phyloP scores from a whole-genome alignment of 1,140 invertebrate genomes.

The Aphidius gifuensis region DNA sequence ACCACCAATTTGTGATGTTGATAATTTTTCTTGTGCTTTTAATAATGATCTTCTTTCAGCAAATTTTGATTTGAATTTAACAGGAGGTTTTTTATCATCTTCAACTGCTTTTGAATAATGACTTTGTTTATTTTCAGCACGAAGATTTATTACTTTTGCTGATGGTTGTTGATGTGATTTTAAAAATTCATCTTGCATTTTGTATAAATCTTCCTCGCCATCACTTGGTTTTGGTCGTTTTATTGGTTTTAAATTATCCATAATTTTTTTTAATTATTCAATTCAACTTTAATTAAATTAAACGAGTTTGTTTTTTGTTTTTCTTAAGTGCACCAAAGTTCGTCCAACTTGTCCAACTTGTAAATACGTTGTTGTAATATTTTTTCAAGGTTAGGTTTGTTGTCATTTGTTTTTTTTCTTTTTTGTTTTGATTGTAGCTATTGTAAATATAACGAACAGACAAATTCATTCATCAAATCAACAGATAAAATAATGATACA shows the following conservation, averaged over 20 bases:
- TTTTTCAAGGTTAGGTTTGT: too few species aligned
- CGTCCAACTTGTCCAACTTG: too few species aligned
- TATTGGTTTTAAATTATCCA: slow-evolving; percentile 21
- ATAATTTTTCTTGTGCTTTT: slow-evolving; percentile 26
- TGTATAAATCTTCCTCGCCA: slow-evolving; percentile 66
- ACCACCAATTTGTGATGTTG: slow-evolving; percentile 31
- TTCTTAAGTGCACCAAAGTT: too few species aligned
- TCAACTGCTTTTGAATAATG: not conserved
- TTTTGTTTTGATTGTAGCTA: too few species aligned
- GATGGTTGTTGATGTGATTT: slow-evolving; percentile 55
- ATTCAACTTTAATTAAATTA: not conserved
- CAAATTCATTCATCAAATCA: too few species aligned
- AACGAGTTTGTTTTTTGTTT: too few species aligned
- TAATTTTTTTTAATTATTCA: slow-evolving; percentile 5
- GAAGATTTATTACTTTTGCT: slow-evolving; percentile 59
- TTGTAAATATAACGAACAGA: too few species aligned
- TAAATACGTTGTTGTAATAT: too few species aligned
- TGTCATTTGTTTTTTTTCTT: too few species aligned
- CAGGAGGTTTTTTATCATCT: not conserved
- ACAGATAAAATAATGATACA: too few species aligned
- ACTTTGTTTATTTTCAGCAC: not conserved
- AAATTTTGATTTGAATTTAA: slow-evolving; percentile 39
- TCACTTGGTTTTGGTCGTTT: slow-evolving; percentile 63
- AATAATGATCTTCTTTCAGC: slow-evolving; percentile 26
- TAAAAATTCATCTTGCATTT: slow-evolving; percentile 68